These are phyloP conservation scores for Agriopis leucophaearia DNA, from an alignment of 2,888 invertebrate genomes.

Conservation along the genomic window DNA sequence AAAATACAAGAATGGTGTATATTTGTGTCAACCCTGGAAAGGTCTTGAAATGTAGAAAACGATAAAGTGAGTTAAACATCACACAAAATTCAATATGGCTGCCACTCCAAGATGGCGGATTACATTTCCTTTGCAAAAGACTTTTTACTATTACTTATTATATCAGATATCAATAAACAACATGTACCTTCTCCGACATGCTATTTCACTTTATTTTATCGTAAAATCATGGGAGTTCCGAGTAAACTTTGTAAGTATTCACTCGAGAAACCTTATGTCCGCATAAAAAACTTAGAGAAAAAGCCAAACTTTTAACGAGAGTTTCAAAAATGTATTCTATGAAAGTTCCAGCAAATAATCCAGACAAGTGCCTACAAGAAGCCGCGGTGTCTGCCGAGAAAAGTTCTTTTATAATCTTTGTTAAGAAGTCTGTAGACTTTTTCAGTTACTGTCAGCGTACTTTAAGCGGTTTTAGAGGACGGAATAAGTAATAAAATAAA, in stretches of 20 bases:
- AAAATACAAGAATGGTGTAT: too few species aligned
- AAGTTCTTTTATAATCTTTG: conserved; percentile 34
- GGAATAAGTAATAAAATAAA: neutral
- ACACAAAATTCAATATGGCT: too few species aligned
- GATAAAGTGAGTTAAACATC: too few species aligned
- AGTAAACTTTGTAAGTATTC: conserved; percentile 40
- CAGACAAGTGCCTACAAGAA: conserved; percentile 30
- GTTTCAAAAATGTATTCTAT: conserved; percentile 44
- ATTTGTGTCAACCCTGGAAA: too few species aligned
- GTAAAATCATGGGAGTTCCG: conserved; percentile 23
- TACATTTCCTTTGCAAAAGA: too few species aligned
- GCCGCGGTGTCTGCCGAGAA: conserved; percentile 17
- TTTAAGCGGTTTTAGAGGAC: neutral
- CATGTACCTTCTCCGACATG: conserved; percentile 20
- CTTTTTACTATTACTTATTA: neutral
- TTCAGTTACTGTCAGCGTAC: conserved; percentile 27
- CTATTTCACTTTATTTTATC: conserved; percentile 30
- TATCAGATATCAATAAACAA: conserved; percentile 20
- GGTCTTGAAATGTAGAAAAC: too few species aligned
- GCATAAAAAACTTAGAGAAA: conserved; percentile 41
- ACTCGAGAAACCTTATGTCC: conserved; percentile 35
- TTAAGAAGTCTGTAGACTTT: conserved; percentile 26
- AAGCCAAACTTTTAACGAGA: conserved; percentile 49
- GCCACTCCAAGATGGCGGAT: too few species aligned
- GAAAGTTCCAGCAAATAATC: conserved; percentile 38